These are phyloP conservation scores for Gallinago solitaria DNA, from an alignment of 2,797 vertebrate genomes.

Conservation along the genomic window DNA sequence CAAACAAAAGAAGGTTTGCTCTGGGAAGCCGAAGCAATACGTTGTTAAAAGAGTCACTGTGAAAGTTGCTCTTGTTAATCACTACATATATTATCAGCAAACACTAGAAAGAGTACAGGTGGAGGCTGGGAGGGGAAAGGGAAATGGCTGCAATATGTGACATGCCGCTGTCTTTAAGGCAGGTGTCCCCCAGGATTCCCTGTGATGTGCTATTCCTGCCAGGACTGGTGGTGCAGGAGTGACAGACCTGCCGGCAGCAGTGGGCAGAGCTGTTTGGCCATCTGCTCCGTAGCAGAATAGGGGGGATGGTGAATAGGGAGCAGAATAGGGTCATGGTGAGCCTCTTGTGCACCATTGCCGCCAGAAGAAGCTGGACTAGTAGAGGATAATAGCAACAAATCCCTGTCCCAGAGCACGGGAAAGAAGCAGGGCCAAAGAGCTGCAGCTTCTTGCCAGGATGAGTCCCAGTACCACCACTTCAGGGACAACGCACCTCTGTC, in stretches of 20 bases:
- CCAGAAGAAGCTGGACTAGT: not conserved
- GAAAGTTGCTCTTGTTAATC: not conserved
- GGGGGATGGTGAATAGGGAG: too few species aligned
- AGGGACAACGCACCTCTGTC: not conserved
- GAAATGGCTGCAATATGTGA: not conserved
- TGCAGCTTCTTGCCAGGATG: not conserved
- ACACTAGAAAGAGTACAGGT: not conserved
- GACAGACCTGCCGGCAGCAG: not conserved
- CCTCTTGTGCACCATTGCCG: not conserved
- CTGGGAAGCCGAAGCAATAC: not conserved
- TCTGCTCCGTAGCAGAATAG: not conserved
- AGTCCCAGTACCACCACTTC: not conserved
- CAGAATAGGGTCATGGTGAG: not conserved
- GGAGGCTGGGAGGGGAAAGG: not conserved
- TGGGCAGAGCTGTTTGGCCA: not conserved
- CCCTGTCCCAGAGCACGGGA: not conserved
- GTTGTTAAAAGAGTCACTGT: not conserved
- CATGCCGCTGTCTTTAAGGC: not conserved
- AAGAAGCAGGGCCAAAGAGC: not conserved
- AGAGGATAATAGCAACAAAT: not conserved
- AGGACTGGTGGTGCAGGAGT: not conserved
- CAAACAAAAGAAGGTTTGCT: not conserved
- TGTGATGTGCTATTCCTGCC: not conserved
- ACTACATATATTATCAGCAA: not conserved
- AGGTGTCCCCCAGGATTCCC: not conserved